These are phyloP conservation scores for Scrobipalpa costella DNA, from an alignment of 2,888 invertebrate genomes.

Conservation along the genomic window DNA sequence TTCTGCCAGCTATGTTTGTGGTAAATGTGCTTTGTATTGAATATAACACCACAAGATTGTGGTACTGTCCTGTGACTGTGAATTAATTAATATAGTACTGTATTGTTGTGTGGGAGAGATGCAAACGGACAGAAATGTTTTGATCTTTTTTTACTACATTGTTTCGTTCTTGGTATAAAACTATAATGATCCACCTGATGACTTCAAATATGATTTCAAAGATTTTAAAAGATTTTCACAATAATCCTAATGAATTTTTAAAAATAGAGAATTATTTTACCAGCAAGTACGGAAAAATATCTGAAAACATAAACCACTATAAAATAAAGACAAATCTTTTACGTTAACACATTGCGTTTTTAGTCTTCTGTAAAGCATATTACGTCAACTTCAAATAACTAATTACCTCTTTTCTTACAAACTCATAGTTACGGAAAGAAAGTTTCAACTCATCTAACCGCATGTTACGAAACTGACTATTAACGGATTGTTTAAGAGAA, in stretches of 20 bases:
- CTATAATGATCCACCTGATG: no score
- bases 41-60: background rate
- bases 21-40: background rate
- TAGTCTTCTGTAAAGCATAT: background rate
- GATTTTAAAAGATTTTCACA: no score
- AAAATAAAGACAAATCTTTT: no score
- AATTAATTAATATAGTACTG: no score
- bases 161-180: no score
- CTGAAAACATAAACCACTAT: no score
- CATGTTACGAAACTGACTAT: slow-evolving; percentile 4
- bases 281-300: no score
- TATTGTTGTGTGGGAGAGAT: background rate
- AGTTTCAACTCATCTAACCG: slow-evolving; percentile 10
- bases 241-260: no score
- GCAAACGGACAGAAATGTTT: no score
- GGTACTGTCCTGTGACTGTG: background rate
- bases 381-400: background rate
- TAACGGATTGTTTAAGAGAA: background rate
- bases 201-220: no score
- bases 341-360: background rate
- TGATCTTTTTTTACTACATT: no score
- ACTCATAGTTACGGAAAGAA: slow-evolving; percentile 6
- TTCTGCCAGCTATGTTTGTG: background rate
- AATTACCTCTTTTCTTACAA: background rate
- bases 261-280: no score